Conservation (phyloP, 2,797 vertebrate species). For the Triplophysa bombifrons region DNA sequence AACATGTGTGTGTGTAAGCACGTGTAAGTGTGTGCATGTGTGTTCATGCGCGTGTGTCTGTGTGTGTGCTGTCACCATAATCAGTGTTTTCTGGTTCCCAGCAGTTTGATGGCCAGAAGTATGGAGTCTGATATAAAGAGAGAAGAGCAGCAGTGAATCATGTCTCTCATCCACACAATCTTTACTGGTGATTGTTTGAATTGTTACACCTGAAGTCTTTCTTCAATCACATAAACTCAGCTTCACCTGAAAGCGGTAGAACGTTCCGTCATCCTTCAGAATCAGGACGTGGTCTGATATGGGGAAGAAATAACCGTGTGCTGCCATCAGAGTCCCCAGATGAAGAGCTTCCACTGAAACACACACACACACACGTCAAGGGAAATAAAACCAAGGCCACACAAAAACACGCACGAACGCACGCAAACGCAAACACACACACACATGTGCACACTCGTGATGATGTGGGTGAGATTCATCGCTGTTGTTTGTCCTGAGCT, state of each 20-base stretch:
- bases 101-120: slow-evolving; percentile 90
- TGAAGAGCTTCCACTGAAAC: slow-evolving; percentile 83
- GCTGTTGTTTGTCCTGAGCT: too few relatives aligned
- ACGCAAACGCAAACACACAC: too few relatives aligned
- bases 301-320: slow-evolving; percentile 87
- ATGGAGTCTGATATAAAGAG: slow-evolving; percentile 77
- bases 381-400: too few relatives aligned
- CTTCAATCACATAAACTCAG: background rate
- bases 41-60: slow-evolving; percentile 51
- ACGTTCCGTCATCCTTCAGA: slow-evolving; percentile 85
- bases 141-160: slow-evolving; percentile 2
- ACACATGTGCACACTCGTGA: too few relatives aligned
- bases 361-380: background rate
- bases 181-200: too few relatives aligned
- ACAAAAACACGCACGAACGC: too few relatives aligned
- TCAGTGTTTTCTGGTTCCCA: slow-evolving; percentile 90
- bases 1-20: background rate
- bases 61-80: slow-evolving; percentile 71
- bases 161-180: too few relatives aligned
- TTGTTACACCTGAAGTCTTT: too few relatives aligned
- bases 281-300: slow-evolving; percentile 87
- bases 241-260: slow-evolving; percentile 84
- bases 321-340: slow-evolving; percentile 85
- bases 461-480: too few relatives aligned
- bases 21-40: background rate